Evolutionary conservation across 2,113 vertebrate genomes (phyloP), one percentile per base, ranked within the genome.

Genomic region (Alosa alosa): DNA sequence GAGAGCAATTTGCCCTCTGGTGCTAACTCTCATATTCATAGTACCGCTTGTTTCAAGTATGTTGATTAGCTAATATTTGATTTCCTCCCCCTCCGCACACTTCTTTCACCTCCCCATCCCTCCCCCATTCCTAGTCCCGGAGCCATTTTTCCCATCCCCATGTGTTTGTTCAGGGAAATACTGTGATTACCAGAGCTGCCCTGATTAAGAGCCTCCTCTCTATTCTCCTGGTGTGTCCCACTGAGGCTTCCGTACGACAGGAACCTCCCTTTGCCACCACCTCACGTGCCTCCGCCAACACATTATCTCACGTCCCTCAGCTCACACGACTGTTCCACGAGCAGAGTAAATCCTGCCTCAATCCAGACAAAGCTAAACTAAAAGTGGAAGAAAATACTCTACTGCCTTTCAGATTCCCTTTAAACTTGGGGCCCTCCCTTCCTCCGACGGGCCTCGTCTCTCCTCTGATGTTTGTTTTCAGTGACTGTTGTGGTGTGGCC

Each of bases 31-130:
- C 93, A 93, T 94, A 93, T 94, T 94, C 90, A 94, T 88, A 89
- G 87, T 83, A 50, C 88, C 85, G 52, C 89, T 94, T 94, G 89
- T 93, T 94, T 93, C 90, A 92, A 92, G 89, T 93, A 93, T 93
- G 92, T 94, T 95, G 93, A 94, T 94, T 94, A 93, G 91, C 91
- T 90, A 87, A 82, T 94, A 94, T 94, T 94, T 89, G 90, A 92
- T 84, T 86, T 90, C 31, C 91, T 84, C 83, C 60, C 60, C 60
- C 60, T 25, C 60, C 8, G 22, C 60, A 10, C 60, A 25, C 60
- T 31, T 68, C 60, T 9, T 36, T 11, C 11, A 15, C 31, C 31
- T 3, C 31, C 68, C 25, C 11, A 2, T 31, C 9, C 22, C 52
- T 13, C 55, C 25, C 4, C 31, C 68, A 3, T 31, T 75, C 25